phyloP scores from a whole-genome alignment of 2,888 invertebrate species.

The Gari tellinella region DNA sequence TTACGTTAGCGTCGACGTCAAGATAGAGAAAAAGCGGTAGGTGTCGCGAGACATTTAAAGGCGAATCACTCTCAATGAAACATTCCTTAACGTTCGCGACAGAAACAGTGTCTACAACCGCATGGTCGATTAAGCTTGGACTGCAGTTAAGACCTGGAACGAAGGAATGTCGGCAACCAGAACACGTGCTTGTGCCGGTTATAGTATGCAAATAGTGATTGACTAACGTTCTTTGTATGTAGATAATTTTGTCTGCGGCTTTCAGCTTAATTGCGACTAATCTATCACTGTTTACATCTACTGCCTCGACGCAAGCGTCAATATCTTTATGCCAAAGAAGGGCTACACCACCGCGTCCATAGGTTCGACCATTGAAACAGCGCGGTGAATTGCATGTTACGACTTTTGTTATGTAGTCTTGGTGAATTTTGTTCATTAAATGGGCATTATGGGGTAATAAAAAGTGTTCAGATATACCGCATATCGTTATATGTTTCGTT shows the following conservation, averaged over 20 bases:
- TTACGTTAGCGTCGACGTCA: background rate
- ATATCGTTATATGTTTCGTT: constrained; percentile 2
- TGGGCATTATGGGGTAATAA: constrained; percentile 7
- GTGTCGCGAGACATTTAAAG: constrained; percentile 5
- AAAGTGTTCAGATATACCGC: constrained; percentile 27
- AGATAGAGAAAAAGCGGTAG: background rate
- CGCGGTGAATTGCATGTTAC: constrained; percentile 4
- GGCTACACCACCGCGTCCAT: constrained; percentile 9
- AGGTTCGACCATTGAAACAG: background rate
- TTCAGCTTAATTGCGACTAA: constrained; percentile 8
- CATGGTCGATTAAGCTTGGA: background rate
- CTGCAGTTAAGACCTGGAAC: background rate
- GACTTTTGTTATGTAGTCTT: background rate
- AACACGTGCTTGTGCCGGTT: background rate
- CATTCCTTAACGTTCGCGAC: background rate
- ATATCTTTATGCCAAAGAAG: constrained; percentile 9
- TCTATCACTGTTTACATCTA: constrained; percentile 18
- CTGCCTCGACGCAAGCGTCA: constrained; percentile 7
- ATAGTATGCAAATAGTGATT: background rate
- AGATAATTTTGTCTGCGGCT: too few species aligned
- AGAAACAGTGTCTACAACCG: background rate
- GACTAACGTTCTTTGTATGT: background rate
- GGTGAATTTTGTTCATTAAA: constrained; percentile 9
- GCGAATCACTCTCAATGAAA: background rate
- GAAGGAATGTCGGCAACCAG: background rate